Evolutionary conservation across 1,140 invertebrate species (phyloP), one percentile per base, ranked within the genome.

Genomic region (Apis laboriosa): DNA sequence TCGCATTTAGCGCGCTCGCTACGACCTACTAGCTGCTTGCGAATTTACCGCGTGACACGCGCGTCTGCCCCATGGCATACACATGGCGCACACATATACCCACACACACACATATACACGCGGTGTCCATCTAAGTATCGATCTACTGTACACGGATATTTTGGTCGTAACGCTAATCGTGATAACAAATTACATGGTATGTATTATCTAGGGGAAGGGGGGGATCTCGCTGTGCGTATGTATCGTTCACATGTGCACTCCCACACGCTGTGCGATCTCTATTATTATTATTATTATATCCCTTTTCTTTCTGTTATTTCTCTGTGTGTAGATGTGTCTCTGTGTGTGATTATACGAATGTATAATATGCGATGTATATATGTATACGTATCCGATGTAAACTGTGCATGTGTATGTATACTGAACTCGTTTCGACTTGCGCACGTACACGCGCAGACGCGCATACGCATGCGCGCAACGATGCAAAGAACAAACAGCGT

Each of bases 101-200:
- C 12, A 9, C 58, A 24, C n/a, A 15, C 24, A 53, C 9, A 24
- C 49, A 24, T n/a, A 53, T 49, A 53, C 9, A 43, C 34, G 43
- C 56, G 13, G 5, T 43, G 56, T 58, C 55, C 76, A 77, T 49
- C 74, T 77, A 77, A 8, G n/a, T 64, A 86, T 84, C 74, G 60
- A 55, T 78, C 64, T 83, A 83, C 75, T 71, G 56, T 71, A 78
- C 75, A 83, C n/a, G 58, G 75, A 78, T 70, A 77, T 58, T 68
- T 76, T 77, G 73, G 75, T 82, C 80, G 80, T 77, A 77, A 82
- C 73, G 73, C 64, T 82, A 83, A 71, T 77, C 58, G 74, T 63
- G 74, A 83, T 83, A 83, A 83, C 75, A 83, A 83, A 83, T 83
- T 83, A 83, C 28, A 49, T n/a, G 75, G 28, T 67, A 68, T 51